These are phyloP conservation scores for Eurytoma adleriae DNA, from an alignment of 2,888 invertebrate species.

Conservation along the genomic window DNA sequence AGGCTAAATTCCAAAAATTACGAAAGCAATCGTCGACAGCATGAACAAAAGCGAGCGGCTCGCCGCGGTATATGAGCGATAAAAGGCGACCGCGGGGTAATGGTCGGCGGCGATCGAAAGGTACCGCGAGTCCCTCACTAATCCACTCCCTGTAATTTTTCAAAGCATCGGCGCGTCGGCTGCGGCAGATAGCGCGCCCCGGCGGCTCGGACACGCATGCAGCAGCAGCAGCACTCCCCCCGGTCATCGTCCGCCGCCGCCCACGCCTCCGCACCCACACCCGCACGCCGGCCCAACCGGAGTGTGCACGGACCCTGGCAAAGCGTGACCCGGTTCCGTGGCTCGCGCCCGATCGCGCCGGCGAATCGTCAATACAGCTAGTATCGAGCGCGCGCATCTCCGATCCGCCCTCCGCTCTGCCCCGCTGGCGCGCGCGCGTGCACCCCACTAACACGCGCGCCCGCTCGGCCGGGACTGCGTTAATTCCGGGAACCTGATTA, in stretches of 20 bases:
- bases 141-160: constrained; percentile 5
- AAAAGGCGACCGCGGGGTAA: no score
- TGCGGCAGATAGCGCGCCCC: background rate
- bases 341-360: constrained; percentile 17
- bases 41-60: no score
- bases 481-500: constrained; percentile 74
- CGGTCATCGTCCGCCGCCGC: background rate
- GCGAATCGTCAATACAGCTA: constrained; percentile 59
- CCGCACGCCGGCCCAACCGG: constrained; percentile 45
- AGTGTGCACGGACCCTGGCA: background rate
- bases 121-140: background rate
- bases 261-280: background rate
- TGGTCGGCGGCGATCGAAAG: no score
- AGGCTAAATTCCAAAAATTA: no score
- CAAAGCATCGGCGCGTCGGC: background rate
- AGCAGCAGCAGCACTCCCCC: background rate
- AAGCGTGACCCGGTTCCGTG: constrained; percentile 54
- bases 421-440: constrained; percentile 2
- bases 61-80: no score
- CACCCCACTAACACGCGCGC: background rate
- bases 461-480: constrained; percentile 65
- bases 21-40: no score
- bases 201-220: background rate
- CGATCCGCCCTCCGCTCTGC: background rate
- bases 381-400: constrained; percentile 33